Base-by-base conservation (phyloP, 1,140 invertebrate genomes). In the Hydropsyche tenuis region DNA sequence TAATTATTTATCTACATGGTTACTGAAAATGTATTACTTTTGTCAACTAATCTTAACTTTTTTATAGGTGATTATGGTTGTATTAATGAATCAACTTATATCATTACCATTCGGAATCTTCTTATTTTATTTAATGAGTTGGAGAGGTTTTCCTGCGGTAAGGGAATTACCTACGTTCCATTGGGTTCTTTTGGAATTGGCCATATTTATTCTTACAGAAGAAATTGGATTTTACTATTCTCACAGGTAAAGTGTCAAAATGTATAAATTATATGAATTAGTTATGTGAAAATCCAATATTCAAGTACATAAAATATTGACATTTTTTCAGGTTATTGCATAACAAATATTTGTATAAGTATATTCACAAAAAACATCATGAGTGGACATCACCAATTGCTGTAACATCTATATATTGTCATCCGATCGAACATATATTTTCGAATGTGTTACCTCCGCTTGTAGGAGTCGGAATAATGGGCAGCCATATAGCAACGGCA, bases 221-320 rank as follows among this genome's bases (percentile, higher is more conserved):
- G 94, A 96, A 83, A 86, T 94, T 76, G 89, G 88, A 73, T 96
- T 96, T 82, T 96, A 96, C 81, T 96, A 96, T 81, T 92, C 91
- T 4, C 94, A 96, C 82, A 90, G 93, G 90, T 91, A 85, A 46
- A 4, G 4, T 42, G 1, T 37, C 14, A 4, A n/a, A n/a, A 51
- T 51, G n/a, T 16, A 51, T 16, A 45, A 45, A 45, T 9, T 45
- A 45, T 9, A 9, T 45, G 43, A 45, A 45, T 45, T n/a, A 45
- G 43, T n/a, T 7, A 45, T 45, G 43, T 9, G 7, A n/a, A 9
- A 45, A n/a, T 45, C 43, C 43, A 9, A 45, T 45, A 45, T n/a
- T 9, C n/a, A 45, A 9, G n/a, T 45, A 45, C n/a, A 45, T 45
- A 45, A 9, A 45, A 45, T 45, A 45, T 45, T 45, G n/a, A n/a